Evolutionary conservation across 2,888 invertebrate species (phyloP), one percentile per base, ranked within the genome.

Genomic region (Drosophila koepferae): DNA sequence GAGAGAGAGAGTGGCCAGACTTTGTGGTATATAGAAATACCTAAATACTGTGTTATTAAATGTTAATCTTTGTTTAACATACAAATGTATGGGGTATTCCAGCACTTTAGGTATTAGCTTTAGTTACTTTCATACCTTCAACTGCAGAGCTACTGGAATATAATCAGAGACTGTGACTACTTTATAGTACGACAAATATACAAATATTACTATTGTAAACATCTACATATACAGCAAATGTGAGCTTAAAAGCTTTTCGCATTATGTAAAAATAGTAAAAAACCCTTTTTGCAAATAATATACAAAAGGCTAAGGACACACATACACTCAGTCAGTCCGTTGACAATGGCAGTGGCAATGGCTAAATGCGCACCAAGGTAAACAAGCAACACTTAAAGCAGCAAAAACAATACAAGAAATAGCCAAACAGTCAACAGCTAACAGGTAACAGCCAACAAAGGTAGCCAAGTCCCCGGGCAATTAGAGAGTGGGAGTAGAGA

Each of bases 311-410:
- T 28, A n/a, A 23, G 23, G 5, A 9, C 16, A 16, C 53, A 80
- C 83, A 72, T 70, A 56, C 83, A 86, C 34, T 6, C 6, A 28
- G 10, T 10, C 14, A 34, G 20, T 14, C 14, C 9, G 56, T 66
- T 72, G 67, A 46, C 59, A 61, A 54, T 56, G 60, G 41, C 58
- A 60, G 48, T 56, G 20, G 20, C 20, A 20, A 66, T 86, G 58
- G 43, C 55, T 63, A 83, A 90, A 89, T 80, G 85, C 71, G 77
- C 80, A 77, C 67, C 74, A 80, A 80, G 89, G 87, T 71, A 84
- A 89, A 86, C 89, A 88, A 77, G 77, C 72, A 74, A 80, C 89
- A 86, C 89, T 90, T 90, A 89, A 85, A 87, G 80, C 43, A 64
- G 73, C 62, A 70, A 90, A 86, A 85, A 90, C 89, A 90, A 86